Evolutionary conservation across 2,797 vertebrate species (phyloP).

Genomic region (Falco naumanni): DNA sequence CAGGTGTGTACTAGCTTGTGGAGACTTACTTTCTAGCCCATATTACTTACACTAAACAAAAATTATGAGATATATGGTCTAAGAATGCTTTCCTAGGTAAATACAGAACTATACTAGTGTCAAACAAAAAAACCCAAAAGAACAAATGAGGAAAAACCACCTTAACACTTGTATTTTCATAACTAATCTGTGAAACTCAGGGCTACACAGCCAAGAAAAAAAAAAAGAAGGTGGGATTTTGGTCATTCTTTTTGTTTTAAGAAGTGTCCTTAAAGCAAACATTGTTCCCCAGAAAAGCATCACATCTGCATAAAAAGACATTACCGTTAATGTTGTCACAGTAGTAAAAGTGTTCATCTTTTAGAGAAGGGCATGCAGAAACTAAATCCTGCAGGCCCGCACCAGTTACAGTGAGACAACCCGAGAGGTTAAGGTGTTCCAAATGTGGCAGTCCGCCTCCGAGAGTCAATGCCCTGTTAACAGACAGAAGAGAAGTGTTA

Average conservation of each 20-base stretch:
- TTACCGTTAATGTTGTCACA: conserved; percentile 99
- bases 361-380: conserved; percentile 91
- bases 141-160: neutral
- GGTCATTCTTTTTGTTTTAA: neutral
- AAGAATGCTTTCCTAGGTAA: neutral
- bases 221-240: neutral
- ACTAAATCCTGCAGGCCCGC: conserved; percentile 94
- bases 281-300: neutral
- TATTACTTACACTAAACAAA: neutral
- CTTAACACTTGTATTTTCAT: neutral
- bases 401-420: conserved; percentile 93
- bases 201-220: neutral
- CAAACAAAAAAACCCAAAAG: neutral
- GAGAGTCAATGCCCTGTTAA: conserved; percentile 87
- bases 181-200: neutral
- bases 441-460: conserved; percentile 92
- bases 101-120: neutral
- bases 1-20: neutral
- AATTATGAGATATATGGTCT: neutral
- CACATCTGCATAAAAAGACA: conserved; percentile 54
- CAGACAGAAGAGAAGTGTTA: neutral
- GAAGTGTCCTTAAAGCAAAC: neutral
- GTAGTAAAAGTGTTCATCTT: conserved; percentile 99
- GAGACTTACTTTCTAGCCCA: neutral
- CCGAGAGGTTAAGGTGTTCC: conserved; percentile 97